Conservation (phyloP, 2,113 vertebrate genomes). For the Tretioscincus oriximinensis region DNA sequence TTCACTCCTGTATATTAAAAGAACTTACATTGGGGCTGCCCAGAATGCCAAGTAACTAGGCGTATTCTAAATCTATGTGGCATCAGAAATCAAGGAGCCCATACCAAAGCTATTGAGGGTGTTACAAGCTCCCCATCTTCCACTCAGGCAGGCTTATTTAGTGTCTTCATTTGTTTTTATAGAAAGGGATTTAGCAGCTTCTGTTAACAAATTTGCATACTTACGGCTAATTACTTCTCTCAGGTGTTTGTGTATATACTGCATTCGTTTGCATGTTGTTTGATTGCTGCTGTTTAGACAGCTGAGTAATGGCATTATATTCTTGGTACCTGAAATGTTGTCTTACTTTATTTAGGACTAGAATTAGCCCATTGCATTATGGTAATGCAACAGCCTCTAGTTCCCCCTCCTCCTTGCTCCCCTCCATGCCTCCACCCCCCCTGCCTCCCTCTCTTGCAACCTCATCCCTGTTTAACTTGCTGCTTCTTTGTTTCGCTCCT, state of each 20-base stretch:
- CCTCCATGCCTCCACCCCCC: no score
- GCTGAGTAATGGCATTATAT: constrained; percentile 13
- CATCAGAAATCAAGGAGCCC: not conserved
- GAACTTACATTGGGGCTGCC: not conserved
- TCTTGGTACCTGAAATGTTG: not conserved
- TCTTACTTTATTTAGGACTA: not conserved
- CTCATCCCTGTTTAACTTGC: not conserved
- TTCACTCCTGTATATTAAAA: not conserved
- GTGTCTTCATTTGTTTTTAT: not conserved
- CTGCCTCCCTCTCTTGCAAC: no score
- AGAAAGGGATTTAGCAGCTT: not conserved
- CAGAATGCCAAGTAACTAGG: constrained; percentile 10
- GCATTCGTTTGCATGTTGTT: not conserved
- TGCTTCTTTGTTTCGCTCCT: not conserved
- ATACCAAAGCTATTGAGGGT: not conserved
- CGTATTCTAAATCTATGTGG: not conserved
- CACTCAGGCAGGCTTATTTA: not conserved
- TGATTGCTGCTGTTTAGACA: constrained; percentile 4
- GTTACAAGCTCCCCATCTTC: not conserved
- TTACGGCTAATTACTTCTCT: not conserved
- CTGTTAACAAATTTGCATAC: constrained; percentile 16
- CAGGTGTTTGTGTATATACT: constrained; percentile 2
- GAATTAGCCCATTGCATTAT: no score
- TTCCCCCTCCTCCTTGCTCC: no score
- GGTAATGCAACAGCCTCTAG: no score